Evolutionary conservation across 2,113 vertebrate genomes (phyloP).

Genomic region (Bos indicus): DNA sequence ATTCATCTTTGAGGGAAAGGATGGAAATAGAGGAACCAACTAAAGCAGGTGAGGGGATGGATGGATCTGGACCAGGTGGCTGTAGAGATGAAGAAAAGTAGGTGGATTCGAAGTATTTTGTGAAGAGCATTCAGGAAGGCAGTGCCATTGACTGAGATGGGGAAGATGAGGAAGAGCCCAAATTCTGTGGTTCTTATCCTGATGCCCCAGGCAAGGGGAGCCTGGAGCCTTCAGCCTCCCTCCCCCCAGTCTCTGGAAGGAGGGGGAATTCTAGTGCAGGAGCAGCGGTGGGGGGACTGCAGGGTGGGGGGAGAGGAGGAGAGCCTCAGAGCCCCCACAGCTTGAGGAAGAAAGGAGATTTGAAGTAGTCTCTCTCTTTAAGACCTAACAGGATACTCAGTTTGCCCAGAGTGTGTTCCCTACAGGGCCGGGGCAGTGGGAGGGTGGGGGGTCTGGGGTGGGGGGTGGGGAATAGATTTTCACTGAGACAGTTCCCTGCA

Average conservation of each 20-base stretch:
- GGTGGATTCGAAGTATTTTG: not conserved
- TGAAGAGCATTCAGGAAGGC: no score
- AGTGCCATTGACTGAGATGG: no score
- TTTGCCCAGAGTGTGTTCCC: no score
- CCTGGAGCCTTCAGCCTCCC: not conserved
- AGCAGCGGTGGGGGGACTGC: not conserved
- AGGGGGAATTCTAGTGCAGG: not conserved
- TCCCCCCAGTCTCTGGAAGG: not conserved
- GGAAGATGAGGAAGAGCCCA: not conserved
- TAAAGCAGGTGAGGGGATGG: not conserved
- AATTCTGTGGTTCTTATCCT: not conserved
- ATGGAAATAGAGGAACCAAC: not conserved
- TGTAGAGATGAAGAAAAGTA: not conserved
- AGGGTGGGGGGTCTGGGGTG: not conserved
- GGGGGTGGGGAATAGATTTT: not conserved
- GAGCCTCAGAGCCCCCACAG: no score
- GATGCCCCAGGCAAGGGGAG: not conserved
- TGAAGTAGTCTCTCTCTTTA: no score
- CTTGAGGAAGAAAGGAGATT: no score
- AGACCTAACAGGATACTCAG: no score
- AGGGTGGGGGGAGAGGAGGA: no score
- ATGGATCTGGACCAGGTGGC: not conserved
- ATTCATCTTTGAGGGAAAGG: not conserved
- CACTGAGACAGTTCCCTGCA: not conserved
- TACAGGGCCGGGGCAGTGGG: no score